Evolutionary conservation across 2,113 vertebrate genomes (phyloP).

Genomic region (Campylomormyrus tamandua): DNA sequence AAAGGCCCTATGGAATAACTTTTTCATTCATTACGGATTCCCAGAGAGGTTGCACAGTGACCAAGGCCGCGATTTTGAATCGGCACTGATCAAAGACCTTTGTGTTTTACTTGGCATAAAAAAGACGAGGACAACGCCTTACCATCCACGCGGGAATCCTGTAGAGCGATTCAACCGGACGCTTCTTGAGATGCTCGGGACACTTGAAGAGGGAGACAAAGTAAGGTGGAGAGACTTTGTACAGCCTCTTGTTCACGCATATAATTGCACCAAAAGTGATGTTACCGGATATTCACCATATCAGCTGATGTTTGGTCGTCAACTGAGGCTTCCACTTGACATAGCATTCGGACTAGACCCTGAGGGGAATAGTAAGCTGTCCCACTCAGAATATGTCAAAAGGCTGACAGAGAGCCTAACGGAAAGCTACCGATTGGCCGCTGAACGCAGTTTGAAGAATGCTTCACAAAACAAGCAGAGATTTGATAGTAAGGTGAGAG

Average conservation of each 20-base stretch:
- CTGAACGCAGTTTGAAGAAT: background rate
- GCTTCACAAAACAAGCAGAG: background rate
- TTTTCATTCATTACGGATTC: background rate
- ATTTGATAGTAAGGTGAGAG: background rate
- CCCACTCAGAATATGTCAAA: background rate
- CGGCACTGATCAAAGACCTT: no score
- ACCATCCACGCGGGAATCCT: no score
- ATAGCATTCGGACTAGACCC: background rate
- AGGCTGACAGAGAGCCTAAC: background rate
- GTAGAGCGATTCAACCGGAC: background rate
- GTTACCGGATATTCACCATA: background rate
- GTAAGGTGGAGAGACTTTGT: background rate
- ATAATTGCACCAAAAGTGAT: background rate
- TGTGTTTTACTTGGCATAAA: no score
- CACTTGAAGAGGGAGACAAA: background rate
- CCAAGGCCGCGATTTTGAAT: no score
- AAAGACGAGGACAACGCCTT: no score
- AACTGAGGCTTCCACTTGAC: background rate
- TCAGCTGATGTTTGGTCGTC: background rate
- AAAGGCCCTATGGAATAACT: constrained; percentile 11
- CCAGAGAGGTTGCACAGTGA: no score
- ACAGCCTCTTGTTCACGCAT: background rate
- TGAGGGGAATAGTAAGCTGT: background rate
- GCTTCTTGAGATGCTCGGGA: background rate
- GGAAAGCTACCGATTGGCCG: background rate